Evolutionary conservation across 2,888 invertebrate genomes (phyloP).

Genomic region (Rhorus exstirpatorius): DNA sequence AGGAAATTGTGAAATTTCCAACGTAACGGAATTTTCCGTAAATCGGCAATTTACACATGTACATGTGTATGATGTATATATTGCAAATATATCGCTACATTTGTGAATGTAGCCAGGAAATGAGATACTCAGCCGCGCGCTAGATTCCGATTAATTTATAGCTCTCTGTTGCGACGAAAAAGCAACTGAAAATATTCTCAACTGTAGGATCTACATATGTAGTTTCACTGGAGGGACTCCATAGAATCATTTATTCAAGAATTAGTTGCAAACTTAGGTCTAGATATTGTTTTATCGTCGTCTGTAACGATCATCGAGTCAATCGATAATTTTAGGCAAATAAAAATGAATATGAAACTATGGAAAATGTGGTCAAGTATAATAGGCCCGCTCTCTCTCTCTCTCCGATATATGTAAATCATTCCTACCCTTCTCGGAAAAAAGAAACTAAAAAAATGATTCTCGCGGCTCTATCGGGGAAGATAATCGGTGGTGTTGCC

Average conservation of each 20-base stretch:
- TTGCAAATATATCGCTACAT: neutral
- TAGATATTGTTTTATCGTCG: too few species aligned
- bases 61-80: neutral
- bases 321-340: too few species aligned
- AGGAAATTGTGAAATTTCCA: constrained; percentile 78
- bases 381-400: too few species aligned
- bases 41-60: neutral
- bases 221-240: neutral
- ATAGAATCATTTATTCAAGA: too few species aligned
- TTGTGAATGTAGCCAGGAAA: constrained; percentile 15
- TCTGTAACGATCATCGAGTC: too few species aligned
- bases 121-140: constrained; percentile 22
- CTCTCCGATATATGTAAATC: neutral
- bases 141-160: constrained; percentile 22
- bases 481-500: neutral
- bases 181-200: constrained; percentile 29
- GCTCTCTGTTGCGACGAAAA: neutral
- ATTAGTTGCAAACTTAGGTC: too few species aligned
- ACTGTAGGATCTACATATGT: neutral
- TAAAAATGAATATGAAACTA: too few species aligned
- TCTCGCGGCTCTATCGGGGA: neutral
- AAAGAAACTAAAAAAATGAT: constrained; percentile 1
- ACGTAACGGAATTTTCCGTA: constrained; percentile 74
- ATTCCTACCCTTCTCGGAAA: neutral
- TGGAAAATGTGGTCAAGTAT: too few species aligned